Base-by-base conservation (phyloP, 30 jellyfish, hydroid and myxozoan species). In the Cassiopea xamachana region DNA sequence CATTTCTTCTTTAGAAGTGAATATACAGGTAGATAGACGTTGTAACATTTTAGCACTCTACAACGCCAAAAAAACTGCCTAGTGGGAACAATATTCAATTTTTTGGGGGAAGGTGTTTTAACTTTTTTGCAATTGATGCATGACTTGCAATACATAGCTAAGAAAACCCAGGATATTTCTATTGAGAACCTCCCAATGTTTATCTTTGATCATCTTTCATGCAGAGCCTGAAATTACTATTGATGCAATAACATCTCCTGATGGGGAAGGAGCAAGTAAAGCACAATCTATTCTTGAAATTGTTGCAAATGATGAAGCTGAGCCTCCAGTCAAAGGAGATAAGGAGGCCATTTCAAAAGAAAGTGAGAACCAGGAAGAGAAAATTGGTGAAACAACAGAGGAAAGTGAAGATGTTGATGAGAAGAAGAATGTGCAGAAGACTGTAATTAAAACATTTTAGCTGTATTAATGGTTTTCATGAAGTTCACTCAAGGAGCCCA, bases 181-280 rank as follows among this genome's bases (percentile, higher is more conserved):
- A 3, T 55, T 55, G 64, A 55, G 12, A 55, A 3, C 64, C 10
- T 55, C 64, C 12, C 39, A 27, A 27, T 27, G 39, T 27, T 27
- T 27, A 27, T 55, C 12, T 55, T 3, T 55, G 10, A 55, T 55
- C 64, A 55, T 55, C 12, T 14, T 78, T 61, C 9, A 18, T 81
- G 7, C n/a, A 87, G 94, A 87, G 84, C 94, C 94, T 12, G 91
- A 89, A 51, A 49, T 81, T 9, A 88, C 91, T 47, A 75, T 80
- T 60, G 94, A 87, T n/a, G 94, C 59, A 0, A 48, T 67, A 14
- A 74, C 89, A 43, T 58, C 94, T 1, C 84, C 83, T 76, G 94
- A 87, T 62, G 94, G 64, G n/a, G 94, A 87, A 75, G 79, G 62
- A 1, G 19, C 76, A 16, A 43, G 74, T 16, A 82, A 82, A 74